Base-by-base conservation (phyloP, 37 sponge, comb jelly and placozoan species). In the Chondrilla cf. caribensis region DNA sequence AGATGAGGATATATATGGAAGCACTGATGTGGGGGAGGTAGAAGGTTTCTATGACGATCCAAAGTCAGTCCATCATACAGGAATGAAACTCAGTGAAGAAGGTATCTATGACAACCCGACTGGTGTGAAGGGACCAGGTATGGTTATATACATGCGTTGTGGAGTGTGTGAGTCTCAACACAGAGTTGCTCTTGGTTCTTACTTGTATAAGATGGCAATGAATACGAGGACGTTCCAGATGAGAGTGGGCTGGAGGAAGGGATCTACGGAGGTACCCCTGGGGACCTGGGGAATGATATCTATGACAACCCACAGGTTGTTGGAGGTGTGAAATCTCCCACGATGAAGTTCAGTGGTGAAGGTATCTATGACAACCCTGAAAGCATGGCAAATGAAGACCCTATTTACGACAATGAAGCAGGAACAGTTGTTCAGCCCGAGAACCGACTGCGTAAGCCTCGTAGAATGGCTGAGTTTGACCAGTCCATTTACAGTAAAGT, bases 71-170 rank as follows among this genome's bases (percentile, higher is more conserved):
- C 0, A 33, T 33, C 15, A 40, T 21, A 6, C 41, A 38, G 44
- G 60, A 37, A 80, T 80, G 81, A 58, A 60, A 6, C 47, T 21
- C 40, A 60, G 62, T 31, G n/a, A 80, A 58, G 62, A 24, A 25
- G 81, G 81, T 58, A 58, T 80, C 65, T 80, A 80, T 80, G 81
- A 80, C 62, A 80, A 80, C 42, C 81, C 81, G 24, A 41, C 18
- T 42, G 44, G 24, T n/a, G 7, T 24, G 2, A 73, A 5, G 9
- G 76, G 25, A 2, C 76, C 17, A 73, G 44, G 76, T 39, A 17
- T n/a, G 44, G 25, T 38, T 15, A 73, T 39, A 40, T 18, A 39
- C 33, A 29, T 3, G 32, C 32, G 35, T 1, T 33, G 14, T 3
- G 3, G 4, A 7, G 4, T 33, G n/a, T n/a, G n/a, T n/a, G n/a